phyloP scores from a whole-genome alignment of 2,888 invertebrate genomes.

The Thalpophila matura region DNA sequence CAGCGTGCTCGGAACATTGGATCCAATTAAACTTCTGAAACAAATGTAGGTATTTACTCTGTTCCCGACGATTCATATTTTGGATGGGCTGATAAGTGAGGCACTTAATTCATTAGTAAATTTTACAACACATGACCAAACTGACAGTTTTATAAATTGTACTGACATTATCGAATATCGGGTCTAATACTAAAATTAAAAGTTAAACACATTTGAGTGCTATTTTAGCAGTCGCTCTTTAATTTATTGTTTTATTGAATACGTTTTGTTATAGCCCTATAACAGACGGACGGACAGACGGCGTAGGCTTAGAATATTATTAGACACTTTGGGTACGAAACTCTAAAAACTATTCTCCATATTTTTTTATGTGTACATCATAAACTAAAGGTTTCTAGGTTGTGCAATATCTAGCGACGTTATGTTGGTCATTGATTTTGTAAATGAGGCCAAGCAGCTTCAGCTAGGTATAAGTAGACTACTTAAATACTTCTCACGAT shows the following conservation, averaged over 20 bases:
- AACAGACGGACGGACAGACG: no score
- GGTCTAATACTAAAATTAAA: slow-evolving; percentile 43
- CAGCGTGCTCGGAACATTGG: slow-evolving; percentile 41
- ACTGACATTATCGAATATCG: slow-evolving; percentile 15
- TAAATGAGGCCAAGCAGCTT: slow-evolving; percentile 25
- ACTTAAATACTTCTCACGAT: slow-evolving; percentile 38
- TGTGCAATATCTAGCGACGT: neutral
- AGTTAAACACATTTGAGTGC: neutral
- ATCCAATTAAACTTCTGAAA: slow-evolving; percentile 61
- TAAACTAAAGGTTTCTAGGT: neutral
- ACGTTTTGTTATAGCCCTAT: neutral
- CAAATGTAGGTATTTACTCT: slow-evolving; percentile 49
- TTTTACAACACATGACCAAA: slow-evolving; percentile 23
- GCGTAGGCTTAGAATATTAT: no score
- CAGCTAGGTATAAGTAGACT: slow-evolving; percentile 9
- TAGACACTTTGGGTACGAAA: no score
- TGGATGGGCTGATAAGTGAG: slow-evolving; percentile 22
- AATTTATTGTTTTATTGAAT: neutral
- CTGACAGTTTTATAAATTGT: slow-evolving; percentile 25
- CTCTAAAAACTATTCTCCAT: neutral
- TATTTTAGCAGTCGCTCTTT: neutral
- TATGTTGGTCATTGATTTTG: slow-evolving; percentile 6
- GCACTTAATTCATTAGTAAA: slow-evolving; percentile 36
- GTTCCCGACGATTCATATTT: slow-evolving; percentile 38
- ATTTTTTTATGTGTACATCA: neutral